A percentile compares a stretch with the other conserved stretches of the same genome.
phyloP scores from a whole-genome alignment of 2,888 invertebrate genomes.

The Ametastegia equiseti region DNA sequence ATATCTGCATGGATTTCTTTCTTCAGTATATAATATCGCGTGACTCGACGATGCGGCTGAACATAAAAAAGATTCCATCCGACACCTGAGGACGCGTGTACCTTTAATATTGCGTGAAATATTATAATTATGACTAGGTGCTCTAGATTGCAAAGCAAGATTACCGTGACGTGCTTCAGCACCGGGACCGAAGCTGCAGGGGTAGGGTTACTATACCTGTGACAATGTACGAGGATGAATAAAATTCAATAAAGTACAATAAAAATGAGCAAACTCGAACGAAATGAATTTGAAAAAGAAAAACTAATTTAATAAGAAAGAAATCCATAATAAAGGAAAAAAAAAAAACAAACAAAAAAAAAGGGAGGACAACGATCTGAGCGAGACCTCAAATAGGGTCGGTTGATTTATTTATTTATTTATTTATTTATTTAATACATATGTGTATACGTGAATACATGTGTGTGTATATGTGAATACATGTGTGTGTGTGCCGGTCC shows the following conservation, averaged over 20 bases:
- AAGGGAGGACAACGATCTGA: too few species aligned
- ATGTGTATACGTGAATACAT: too few species aligned
- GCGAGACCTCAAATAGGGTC: background rate
- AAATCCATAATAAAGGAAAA: too few species aligned
- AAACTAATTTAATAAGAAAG: too few species aligned
- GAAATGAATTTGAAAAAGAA: background rate
- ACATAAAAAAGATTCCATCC: slow-evolving; percentile 38
- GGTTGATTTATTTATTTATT: background rate
- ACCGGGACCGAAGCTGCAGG: background rate
- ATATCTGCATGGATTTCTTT: background rate
- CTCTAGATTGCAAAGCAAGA: slow-evolving; percentile 18
- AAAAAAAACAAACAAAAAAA: background rate
- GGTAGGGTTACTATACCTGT: too few species aligned
- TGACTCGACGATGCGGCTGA: slow-evolving; percentile 18
- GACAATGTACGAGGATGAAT: background rate
- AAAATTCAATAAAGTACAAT: background rate
- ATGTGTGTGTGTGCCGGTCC: too few species aligned
- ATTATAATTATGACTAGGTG: slow-evolving; percentile 39
- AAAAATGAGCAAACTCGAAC: background rate
- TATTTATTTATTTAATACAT: background rate
- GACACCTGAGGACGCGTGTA: slow-evolving; percentile 42
- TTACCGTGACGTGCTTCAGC: slow-evolving; percentile 1
- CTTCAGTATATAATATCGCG: slow-evolving; percentile 11
- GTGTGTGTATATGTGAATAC: too few species aligned
- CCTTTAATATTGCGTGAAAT: slow-evolving; percentile 42